phyloP scores from a whole-genome alignment of 23 tunicate genomes.

The Aplidium turbinatum region DNA sequence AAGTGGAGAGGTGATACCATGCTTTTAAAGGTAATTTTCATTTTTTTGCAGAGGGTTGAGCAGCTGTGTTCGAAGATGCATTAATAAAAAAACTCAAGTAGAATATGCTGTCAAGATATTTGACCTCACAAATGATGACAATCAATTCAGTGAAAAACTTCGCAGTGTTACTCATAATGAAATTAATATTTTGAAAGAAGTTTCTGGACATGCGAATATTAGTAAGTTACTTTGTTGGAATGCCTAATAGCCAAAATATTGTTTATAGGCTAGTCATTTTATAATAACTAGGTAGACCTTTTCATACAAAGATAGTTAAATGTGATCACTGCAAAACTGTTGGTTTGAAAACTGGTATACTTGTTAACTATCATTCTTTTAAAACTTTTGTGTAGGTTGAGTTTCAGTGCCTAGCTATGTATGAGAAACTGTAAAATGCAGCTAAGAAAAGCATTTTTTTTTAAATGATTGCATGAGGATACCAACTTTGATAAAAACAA shows the following conservation, averaged over 20 bases:
- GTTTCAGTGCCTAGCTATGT: too few relatives aligned
- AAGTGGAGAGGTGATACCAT: neutral
- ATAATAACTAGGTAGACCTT: neutral
- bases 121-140: constrained; percentile 68
- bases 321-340: too few relatives aligned
- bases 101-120: constrained; percentile 94
- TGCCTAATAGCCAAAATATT: too few relatives aligned
- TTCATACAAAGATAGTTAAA: too few relatives aligned
- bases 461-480: too few relatives aligned
- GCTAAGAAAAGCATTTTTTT: too few relatives aligned
- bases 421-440: too few relatives aligned
- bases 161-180: constrained; percentile 82
- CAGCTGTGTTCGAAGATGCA: constrained; percentile 86
- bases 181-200: constrained; percentile 66
- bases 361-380: too few relatives aligned
- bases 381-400: too few relatives aligned
- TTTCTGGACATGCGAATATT: constrained; percentile 85
- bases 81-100: constrained; percentile 46
- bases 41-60: constrained; percentile 65
- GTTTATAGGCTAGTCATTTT: neutral
- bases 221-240: constrained; percentile 74
- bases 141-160: constrained; percentile 58
- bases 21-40: neutral
- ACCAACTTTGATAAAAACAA: too few relatives aligned
- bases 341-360: too few relatives aligned